A percentile compares a stretch with the other conserved stretches of the same genome.
Conservation (phyloP, 2,888 invertebrate genomes). For the Macropis europaea region DNA sequence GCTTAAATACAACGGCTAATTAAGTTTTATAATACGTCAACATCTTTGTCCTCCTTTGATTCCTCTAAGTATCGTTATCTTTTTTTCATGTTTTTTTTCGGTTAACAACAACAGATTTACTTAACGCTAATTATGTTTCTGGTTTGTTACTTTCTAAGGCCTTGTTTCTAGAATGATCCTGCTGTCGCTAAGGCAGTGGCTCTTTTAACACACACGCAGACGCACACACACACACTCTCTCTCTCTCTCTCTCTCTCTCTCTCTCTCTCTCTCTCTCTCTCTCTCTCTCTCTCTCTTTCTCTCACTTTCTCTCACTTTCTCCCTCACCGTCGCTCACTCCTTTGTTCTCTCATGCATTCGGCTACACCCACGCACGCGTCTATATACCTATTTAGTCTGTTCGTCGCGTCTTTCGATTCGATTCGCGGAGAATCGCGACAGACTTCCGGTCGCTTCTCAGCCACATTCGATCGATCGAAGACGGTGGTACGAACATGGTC, state of each 20-base stretch:
- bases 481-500: too few relatives aligned
- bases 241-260: background rate
- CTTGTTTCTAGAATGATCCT: constrained; percentile 66
- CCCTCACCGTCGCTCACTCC: background rate
- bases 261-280: background rate
- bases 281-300: background rate
- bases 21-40: constrained; percentile 61
- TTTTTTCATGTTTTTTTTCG: constrained; percentile 43
- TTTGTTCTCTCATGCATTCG: background rate
- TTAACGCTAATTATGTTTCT: constrained; percentile 74
- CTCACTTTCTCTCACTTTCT: background rate
- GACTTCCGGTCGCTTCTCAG: background rate
- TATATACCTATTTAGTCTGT: constrained; percentile 1
- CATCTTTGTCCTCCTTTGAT: constrained; percentile 48
- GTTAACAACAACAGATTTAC: constrained; percentile 73
- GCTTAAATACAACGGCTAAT: constrained; percentile 61
- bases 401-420: background rate
- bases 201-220: constrained; percentile 51
- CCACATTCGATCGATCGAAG: too few relatives aligned
- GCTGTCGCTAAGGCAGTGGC: constrained; percentile 73
- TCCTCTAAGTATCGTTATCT: constrained; percentile 46
- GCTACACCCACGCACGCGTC: background rate
- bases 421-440: constrained; percentile 2
- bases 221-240: background rate
- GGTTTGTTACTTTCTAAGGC: constrained; percentile 74